Evolutionary conservation across 1,140 invertebrate genomes (phyloP), one percentile per base, ranked within the genome.

Genomic region (Pseudomyrmex cubaensis): DNA sequence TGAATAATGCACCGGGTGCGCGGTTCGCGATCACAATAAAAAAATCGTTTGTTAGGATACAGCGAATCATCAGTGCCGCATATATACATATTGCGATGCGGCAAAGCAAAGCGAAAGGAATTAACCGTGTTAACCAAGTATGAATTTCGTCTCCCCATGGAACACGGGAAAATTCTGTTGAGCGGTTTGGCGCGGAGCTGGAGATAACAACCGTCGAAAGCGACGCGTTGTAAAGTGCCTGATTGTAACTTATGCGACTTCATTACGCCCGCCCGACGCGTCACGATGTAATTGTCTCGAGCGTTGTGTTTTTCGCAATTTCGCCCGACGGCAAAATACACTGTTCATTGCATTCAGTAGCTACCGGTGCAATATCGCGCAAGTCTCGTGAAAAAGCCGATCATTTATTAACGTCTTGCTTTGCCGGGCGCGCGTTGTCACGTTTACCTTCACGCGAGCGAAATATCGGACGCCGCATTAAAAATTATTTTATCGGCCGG

Each of bases 321-420:
- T 75, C 17, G 25, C 57, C 15, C 44, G 12, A 12, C 50, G 15
- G 17, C 25, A 4, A 17, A 35, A 35, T 35, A 35, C 25, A 15
- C 5, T n/a, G 25, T 25, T 20, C 48, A 57, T 22, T 72, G 9
- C 35, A 10, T 57, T 69, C 25, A 10, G 67, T 15, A 2, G 20
- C 62, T 15, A 1, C 46, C 13, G 46, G 15, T 17, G 62, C 63
- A 20, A 56, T 56, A 77, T 67, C 61, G 59, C 52, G 48, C 62
- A 50, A 66, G 50, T 46, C 13, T 69, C 75, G 52, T 13, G 75
- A 17, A 77, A 77, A 78, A 78, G 15, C 17, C 52, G 64, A 78
- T 69, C 75, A 78, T 78, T 78, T 78, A 78, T 78, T 69, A 78
- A 78, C 52, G 69, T 78, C 75, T 69, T 78, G 75, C 64, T 78